Base-by-base conservation (phyloP, 2,113 vertebrate genomes). In the Chionis minor region DNA sequence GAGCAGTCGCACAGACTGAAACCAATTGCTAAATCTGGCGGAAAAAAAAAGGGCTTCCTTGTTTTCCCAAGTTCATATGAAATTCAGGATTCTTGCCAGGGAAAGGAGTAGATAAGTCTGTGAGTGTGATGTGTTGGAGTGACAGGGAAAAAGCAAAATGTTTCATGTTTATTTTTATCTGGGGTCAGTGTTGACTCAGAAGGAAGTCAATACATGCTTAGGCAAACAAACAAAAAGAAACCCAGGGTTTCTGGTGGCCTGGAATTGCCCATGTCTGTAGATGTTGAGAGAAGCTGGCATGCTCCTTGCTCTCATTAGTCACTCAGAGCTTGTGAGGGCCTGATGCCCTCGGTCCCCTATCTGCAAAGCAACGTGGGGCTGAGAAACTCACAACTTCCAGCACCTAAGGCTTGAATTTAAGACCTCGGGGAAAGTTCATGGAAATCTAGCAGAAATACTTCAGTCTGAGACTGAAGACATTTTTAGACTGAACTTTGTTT, bases 181-280 rank as follows among this genome's bases (percentile, higher is more conserved):
- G 33, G 38, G 93, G 90, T 96, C 94, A 95, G 66, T 9, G 44
- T 81, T 93, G 81, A 85, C 78, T 96, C 84, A 85, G 73, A 95
- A 75, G 61, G 38, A 94, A 87, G 56, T 44, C 47, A 85, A 63
- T 8, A 89, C 28, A 78, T 74, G 55, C 6, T 40, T 52, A 67
- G 35, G 62, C 73, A 89, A 96, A 80, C 47, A 79, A 94, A 87
- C 33, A 65, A 45, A 77, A 56, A 65, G 56, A 22, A 5, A 42
- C 14, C 16, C 38, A 40, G 47, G 5, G 40, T 54, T 95, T 81
- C 59, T 91, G 63, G 49, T 66, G 45, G 49, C 30, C 7, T 81
- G 61, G 47, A 67, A 52, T 30, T 87, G 77, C 62, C 72, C 2
- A 0, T 62, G 33, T 16, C 45, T 79, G 62, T 70, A 79, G 54